Base-by-base conservation (phyloP, 2,888 invertebrate species). In the Netelia fuscicornis region DNA sequence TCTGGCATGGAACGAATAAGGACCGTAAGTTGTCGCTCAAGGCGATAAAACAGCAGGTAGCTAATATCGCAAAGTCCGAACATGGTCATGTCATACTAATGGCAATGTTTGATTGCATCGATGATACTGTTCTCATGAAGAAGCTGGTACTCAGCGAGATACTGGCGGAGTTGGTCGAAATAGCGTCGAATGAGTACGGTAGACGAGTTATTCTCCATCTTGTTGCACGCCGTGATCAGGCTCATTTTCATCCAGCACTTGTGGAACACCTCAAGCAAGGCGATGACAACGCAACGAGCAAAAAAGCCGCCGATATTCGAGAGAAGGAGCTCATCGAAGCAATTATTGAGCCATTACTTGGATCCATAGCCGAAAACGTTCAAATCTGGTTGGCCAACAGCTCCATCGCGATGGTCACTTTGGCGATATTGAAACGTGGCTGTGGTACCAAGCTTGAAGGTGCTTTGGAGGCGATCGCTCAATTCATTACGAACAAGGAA, bases 41-140 rank as follows among this genome's bases (percentile, higher is more conserved):
- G 95, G 96, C 96, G 70, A 95, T 99, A 30, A 99, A 99, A 92
- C 97, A 97, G 84, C 97, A 98, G 91, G 95, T 97, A 0, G 94
- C 96, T 3, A 96, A 97, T 79, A 95, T 98, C 10, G 96, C 97
- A 74, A 96, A 96, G 86, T 98, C 99, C 89, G 98, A 99, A 93
- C 96, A 98, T 88, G 99, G 98, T 0, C 97, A 98, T 93, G 94
- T 97, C 42, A 95, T 98, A 25, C 94, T 99, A 37, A 94, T 98
- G 86, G 96, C 98, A 0, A 95, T 99, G 86, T 96, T 99, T 87
- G 99, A 99, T 93, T 95, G 96, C 0, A 96, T 98, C 1, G 99
- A 99, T 92, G 99, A 99, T 92, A 99, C 99, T 0, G 97, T 98
- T 77, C 95, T 99, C 0, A 95, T 98, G 23, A 97, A 97, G 90